Conservation (phyloP, 2,888 invertebrate genomes). For the Invenusta paracnida region DNA sequence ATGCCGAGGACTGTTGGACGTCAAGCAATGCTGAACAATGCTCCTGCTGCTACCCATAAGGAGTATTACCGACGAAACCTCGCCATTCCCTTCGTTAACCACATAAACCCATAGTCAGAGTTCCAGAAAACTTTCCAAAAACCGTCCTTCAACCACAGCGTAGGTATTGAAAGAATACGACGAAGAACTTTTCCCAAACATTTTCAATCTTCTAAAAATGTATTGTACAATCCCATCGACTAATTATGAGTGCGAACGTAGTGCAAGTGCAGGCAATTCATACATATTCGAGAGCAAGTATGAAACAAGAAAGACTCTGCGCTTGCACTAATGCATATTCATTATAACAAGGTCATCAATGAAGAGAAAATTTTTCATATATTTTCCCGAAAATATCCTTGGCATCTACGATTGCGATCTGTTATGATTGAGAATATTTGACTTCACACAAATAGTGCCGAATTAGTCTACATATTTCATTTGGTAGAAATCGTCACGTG, state of each 20-base stretch:
- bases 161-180: neutral
- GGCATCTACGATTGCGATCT: too few relatives aligned
- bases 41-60: neutral
- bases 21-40: neutral
- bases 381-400: neutral
- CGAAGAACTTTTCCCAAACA: neutral
- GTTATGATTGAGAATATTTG: too few relatives aligned
- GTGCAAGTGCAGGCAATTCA: neutral
- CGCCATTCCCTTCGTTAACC: neutral
- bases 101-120: neutral
- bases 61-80: neutral
- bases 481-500: too few relatives aligned
- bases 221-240: neutral
- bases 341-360: neutral
- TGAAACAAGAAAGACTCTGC: neutral
- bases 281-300: conserved; percentile 11
- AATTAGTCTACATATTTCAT: too few relatives aligned
- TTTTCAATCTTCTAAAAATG: neutral
- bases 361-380: neutral
- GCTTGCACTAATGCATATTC: neutral
- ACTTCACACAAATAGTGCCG: too few relatives aligned
- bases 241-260: neutral
- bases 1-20: neutral
- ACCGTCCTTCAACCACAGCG: neutral
- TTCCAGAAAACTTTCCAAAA: neutral